Percentiles rank a stretch among this genome's conserved stretches.
These are phyloP conservation scores for Hestina assimilis DNA, from an alignment of 1,140 invertebrate species.

Conservation along the genomic window DNA sequence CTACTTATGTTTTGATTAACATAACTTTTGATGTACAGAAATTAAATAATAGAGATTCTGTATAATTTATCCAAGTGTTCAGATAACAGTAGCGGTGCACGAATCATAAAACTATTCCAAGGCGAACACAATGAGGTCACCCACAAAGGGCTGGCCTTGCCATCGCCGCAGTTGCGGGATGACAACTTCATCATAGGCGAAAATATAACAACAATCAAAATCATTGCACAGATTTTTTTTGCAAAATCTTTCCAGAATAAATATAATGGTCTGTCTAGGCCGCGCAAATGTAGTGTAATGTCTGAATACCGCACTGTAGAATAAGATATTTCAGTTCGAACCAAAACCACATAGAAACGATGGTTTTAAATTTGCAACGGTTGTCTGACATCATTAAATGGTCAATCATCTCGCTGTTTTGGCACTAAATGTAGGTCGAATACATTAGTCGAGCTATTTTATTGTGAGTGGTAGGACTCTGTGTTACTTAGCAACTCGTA, in stretches of 20 bases:
- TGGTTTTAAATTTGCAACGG: conserved; percentile 48
- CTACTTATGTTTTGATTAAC: too few species aligned
- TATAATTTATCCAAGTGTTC: conserved; percentile 47
- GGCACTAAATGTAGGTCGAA: conserved; percentile 57
- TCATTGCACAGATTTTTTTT: too few species aligned
- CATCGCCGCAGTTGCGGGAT: conserved; percentile 55
- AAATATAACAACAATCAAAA: conserved; percentile 17
- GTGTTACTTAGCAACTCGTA: conserved; percentile 1
- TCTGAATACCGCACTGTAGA: background rate
- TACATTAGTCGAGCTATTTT: conserved; percentile 59
- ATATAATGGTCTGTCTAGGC: too few species aligned
- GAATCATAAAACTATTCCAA: conserved; percentile 75
- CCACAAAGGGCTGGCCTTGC: conserved; percentile 71
- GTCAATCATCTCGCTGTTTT: conserved; percentile 65
- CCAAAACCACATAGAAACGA: conserved; percentile 15
- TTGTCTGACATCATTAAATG: conserved; percentile 67
- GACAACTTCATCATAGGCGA: conserved; percentile 41
- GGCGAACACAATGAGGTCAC: conserved; percentile 69
- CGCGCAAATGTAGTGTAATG: too few species aligned
- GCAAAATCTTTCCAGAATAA: too few species aligned
- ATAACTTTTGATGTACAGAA: background rate
- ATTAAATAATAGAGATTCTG: background rate
- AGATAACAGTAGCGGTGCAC: conserved; percentile 58
- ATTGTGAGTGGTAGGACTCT: conserved; percentile 25
- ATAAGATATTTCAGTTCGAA: background rate